Base-by-base conservation (phyloP, 2,888 invertebrate genomes). In the Lomographa bimaculata region DNA sequence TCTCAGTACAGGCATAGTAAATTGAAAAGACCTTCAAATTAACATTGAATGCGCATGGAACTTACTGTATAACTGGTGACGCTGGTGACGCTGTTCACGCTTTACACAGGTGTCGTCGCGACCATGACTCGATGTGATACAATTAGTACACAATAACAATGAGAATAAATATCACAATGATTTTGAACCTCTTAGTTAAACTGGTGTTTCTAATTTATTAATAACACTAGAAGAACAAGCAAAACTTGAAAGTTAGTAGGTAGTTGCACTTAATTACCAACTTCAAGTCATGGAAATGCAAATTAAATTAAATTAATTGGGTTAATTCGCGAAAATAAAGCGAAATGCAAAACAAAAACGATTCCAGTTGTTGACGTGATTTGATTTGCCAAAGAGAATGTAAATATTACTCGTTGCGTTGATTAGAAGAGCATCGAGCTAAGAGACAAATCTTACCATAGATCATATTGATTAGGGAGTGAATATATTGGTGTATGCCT, bases 11-110 rank as follows among this genome's bases (percentile, higher is more conserved):
- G 8, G 8, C 2, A 1, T 11, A 1, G 7, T 18, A 5, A 27
- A 32, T 43, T 23, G 19, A 23, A 23, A 43, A 16, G 42, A 32
- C 36, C 42, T 43, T 37, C 27, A 23, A 26, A 27, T 12, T 27
- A 37, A 32, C 32, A 38, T 24, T 14, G 5, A 11, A 7, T 33
- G 9, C 19, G 9, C 19, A n/a, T 10, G 4, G 12, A 36, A 20
- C 29, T 32, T 37, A 37, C 36, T 25, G 26, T 23, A 18, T 7
- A 10, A n/a, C n/a, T n/a, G n/a, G n/a, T n/a, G n/a, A n/a, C n/a
- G n/a, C 21, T 7, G 27, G 23, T 32, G 42, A 36, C 30, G 30
- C 21, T 32, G 11, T 28, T 29, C 12, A 19, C 9, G 7, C 12
- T 30, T 33, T 29, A 35, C 32, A 24, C 32, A 36, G 25, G 12